Conservation (phyloP, 2,113 vertebrate species). For the Channa argus region DNA sequence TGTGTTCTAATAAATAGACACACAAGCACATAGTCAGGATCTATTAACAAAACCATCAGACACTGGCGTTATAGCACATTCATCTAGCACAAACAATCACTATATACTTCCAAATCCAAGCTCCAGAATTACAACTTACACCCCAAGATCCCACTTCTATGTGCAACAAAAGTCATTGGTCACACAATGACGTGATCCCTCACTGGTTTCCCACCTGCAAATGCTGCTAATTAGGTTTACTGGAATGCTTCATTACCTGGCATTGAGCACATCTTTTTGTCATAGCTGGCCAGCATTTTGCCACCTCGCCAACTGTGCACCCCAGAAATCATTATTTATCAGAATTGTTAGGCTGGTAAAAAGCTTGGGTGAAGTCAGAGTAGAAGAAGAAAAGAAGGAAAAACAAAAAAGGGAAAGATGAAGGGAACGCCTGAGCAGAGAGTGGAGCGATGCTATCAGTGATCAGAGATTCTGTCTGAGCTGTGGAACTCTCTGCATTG, state of each 20-base stretch:
- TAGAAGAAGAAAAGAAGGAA: constrained; percentile 42
- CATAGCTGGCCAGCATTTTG: constrained; percentile 11
- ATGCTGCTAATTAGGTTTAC: constrained; percentile 22
- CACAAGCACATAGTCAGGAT: not conserved
- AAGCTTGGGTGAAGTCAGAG: constrained; percentile 27
- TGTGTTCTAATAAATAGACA: not conserved
- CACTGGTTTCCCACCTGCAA: constrained; percentile 29
- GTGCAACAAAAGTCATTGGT: constrained; percentile 9
- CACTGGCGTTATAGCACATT: not conserved
- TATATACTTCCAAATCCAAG: constrained; percentile 1
- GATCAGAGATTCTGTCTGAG: constrained; percentile 73
- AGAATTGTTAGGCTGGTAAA: constrained; percentile 47
- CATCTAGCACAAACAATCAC: not conserved
- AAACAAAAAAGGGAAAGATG: constrained; percentile 56
- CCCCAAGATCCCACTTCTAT: not conserved
- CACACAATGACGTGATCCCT: constrained; percentile 17
- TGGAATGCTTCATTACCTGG: constrained; percentile 36
- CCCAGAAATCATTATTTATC: constrained; percentile 59
- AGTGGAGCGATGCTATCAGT: constrained; percentile 72
- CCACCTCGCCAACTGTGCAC: constrained; percentile 1
- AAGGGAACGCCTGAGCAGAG: constrained; percentile 62
- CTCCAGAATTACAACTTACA: constrained; percentile 7
- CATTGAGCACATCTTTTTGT: constrained; percentile 27
- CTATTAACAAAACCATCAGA: constrained; percentile 1
- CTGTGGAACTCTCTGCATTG: constrained; percentile 57